These are phyloP conservation scores for Himalopsyche anomala DNA, from an alignment of 2,888 invertebrate species.

Conservation along the genomic window DNA sequence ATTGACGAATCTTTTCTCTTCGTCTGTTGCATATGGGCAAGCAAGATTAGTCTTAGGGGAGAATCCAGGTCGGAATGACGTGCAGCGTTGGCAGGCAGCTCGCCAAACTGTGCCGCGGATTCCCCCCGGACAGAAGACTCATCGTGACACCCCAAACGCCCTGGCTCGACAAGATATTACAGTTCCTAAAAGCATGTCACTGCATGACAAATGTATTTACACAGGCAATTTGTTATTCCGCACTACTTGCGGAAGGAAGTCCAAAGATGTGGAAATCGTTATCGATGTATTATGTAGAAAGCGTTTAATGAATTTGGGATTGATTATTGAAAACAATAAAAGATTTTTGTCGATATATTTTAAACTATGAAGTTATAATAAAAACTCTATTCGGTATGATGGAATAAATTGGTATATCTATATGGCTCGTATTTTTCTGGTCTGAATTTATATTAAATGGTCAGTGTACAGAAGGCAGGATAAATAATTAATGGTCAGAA, in stretches of 20 bases:
- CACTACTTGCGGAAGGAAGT: slow-evolving; percentile 46
- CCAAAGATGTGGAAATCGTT: slow-evolving; percentile 14
- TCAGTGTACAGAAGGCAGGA: too few relatives aligned
- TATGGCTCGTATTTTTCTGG: too few relatives aligned
- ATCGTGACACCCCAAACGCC: not conserved
- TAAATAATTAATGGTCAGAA: too few relatives aligned
- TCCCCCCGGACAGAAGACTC: slow-evolving; percentile 3
- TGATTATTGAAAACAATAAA: too few relatives aligned
- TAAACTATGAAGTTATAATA: too few relatives aligned
- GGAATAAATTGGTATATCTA: too few relatives aligned
- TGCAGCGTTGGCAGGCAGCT: slow-evolving; percentile 46
- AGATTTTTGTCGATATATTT: too few relatives aligned
- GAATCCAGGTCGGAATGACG: not conserved
- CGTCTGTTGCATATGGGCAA: slow-evolving; percentile 27
- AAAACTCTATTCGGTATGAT: too few relatives aligned
- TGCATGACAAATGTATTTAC: slow-evolving; percentile 59
- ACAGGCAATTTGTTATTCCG: slow-evolving; percentile 52
- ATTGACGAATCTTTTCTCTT: slow-evolving; percentile 11
- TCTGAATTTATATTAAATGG: too few relatives aligned
- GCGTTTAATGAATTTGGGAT: too few relatives aligned
- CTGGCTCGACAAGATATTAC: slow-evolving; percentile 56
- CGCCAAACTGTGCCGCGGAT: slow-evolving; percentile 20
- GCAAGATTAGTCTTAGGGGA: slow-evolving; percentile 14
- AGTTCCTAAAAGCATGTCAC: slow-evolving; percentile 57
- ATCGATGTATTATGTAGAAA: not conserved